Conservation (phyloP, 1,140 invertebrate genomes). For the Drosophila kohkoa region DNA sequence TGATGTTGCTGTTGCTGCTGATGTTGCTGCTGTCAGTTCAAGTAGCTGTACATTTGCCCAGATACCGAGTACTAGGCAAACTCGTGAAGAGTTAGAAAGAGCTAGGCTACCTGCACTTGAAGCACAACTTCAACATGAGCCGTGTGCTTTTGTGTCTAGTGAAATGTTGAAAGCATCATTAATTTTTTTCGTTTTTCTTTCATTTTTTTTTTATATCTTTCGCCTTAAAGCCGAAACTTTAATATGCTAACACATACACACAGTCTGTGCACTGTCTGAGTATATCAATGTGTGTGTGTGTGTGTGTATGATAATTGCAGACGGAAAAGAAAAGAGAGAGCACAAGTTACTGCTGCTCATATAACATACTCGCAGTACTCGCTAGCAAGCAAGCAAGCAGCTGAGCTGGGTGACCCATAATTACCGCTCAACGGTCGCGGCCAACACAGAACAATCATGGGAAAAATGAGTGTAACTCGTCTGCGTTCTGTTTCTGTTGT, state of each 20-base stretch:
- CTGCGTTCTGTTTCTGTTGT: constrained; percentile 22
- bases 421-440: constrained; percentile 59
- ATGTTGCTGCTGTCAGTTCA: constrained; percentile 15
- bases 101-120: constrained; percentile 66
- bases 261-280: too few relatives aligned
- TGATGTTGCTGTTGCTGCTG: constrained; percentile 4
- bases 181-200: constrained; percentile 67
- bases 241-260: neutral
- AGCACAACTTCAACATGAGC: constrained; percentile 29
- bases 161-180: constrained; percentile 82
- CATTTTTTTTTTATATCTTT: constrained; percentile 60
- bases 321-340: constrained; percentile 60
- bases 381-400: constrained; percentile 24
- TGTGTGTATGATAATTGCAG: constrained; percentile 76
- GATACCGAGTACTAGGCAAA: constrained; percentile 21
- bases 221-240: constrained; percentile 17
- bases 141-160: constrained; percentile 69
- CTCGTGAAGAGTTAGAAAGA: constrained; percentile 15
- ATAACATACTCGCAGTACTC: constrained; percentile 7
- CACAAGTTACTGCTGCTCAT: neutral
- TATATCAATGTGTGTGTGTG: constrained; percentile 22
- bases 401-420: constrained; percentile 72
- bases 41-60: constrained; percentile 71
- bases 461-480: constrained; percentile 63
- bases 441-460: constrained; percentile 74